These are phyloP conservation scores for Onychostruthus taczanowskii DNA, from an alignment of 2,113 vertebrate species.

Conservation along the genomic window DNA sequence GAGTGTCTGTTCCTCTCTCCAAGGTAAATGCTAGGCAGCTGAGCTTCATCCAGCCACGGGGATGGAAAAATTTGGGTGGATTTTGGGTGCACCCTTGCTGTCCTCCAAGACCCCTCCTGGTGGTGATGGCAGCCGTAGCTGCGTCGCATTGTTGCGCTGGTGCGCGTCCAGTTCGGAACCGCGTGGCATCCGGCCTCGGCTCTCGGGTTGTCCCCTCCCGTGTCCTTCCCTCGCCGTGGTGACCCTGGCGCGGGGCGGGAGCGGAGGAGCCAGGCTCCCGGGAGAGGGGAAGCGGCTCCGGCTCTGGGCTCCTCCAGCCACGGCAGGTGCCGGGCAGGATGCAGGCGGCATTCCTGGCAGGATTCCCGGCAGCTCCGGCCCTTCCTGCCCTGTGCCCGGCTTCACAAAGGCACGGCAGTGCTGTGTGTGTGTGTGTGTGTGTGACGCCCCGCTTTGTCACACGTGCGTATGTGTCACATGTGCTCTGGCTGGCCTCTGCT, in stretches of 20 bases:
- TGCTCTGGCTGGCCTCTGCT: not conserved
- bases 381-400: not conserved
- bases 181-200: not conserved
- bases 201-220: accelerated
- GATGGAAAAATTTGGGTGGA: no score
- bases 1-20: not conserved
- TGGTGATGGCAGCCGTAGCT: not conserved
- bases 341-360: not conserved
- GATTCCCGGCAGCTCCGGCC: not conserved
- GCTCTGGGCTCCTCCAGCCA: not conserved
- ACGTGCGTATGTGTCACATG: no score
- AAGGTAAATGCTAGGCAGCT: accelerated
- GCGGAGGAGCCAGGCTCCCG: not conserved
- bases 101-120: not conserved
- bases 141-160: not conserved
- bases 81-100: accelerated
- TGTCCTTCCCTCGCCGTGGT: not conserved
- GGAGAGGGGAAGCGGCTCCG: not conserved
- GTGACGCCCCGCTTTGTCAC: not conserved
- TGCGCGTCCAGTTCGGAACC: accelerated
- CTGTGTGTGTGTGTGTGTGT: no score
- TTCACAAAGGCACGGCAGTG: not conserved
- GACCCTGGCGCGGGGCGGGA: not conserved
- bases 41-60: no score
- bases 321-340: not conserved